Evolutionary conservation across 2,888 invertebrate genomes (phyloP).

Genomic region (Phengaris arion): DNA sequence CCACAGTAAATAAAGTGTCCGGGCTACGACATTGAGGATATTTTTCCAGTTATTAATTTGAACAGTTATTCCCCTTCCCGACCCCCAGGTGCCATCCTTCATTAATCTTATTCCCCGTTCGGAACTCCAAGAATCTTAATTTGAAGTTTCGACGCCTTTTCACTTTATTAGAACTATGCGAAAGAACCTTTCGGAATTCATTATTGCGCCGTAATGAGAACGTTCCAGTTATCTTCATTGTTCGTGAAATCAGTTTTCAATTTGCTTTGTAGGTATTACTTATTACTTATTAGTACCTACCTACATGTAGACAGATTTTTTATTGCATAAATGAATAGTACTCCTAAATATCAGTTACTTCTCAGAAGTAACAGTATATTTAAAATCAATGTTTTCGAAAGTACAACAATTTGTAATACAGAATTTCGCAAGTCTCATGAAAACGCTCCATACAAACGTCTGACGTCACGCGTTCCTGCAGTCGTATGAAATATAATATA

Average conservation of each 20-base stretch:
- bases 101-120: conserved; percentile 74
- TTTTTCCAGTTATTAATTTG: conserved; percentile 62
- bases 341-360: background rate
- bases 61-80: conserved; percentile 57
- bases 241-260: conserved; percentile 29
- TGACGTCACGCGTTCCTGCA: too few species aligned
- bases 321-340: background rate
- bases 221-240: conserved; percentile 42
- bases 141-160: conserved; percentile 69
- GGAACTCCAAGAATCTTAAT: conserved; percentile 79
- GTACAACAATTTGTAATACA: too few species aligned
- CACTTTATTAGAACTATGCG: conserved; percentile 76
- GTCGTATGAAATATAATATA: too few species aligned
- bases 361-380: too few species aligned
- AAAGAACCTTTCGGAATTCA: conserved; percentile 73
- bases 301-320: background rate
- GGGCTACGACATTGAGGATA: conserved; percentile 33
- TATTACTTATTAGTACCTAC: too few species aligned
- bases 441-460: too few species aligned
- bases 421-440: too few species aligned
- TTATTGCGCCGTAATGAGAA: conserved; percentile 62
- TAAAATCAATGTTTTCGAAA: too few species aligned
- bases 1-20: background rate
- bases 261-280: background rate
- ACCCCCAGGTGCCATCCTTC: conserved; percentile 73